Conservation (phyloP, 2,888 invertebrate species). For the Sinotaia quadrata region DNA sequence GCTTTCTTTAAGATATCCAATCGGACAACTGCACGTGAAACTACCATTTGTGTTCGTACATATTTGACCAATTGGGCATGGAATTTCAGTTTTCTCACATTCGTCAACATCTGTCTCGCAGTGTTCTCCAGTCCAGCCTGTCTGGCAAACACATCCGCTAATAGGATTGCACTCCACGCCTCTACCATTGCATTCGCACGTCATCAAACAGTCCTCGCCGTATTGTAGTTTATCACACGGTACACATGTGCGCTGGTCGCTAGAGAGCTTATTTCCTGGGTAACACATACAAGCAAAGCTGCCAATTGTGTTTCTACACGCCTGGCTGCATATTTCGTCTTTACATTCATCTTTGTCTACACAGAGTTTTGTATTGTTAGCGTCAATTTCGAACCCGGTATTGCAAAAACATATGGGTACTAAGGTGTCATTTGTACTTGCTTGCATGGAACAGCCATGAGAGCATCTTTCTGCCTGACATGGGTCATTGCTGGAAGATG, state of each 20-base stretch:
- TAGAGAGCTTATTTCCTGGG: conserved; percentile 5
- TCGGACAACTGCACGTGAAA: neutral
- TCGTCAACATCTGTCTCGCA: conserved; percentile 18
- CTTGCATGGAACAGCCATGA: neutral
- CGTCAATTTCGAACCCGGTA: neutral
- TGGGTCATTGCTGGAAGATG: no score
- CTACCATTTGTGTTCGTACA: neutral
- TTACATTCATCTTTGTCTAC: neutral
- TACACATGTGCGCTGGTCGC: conserved; percentile 13
- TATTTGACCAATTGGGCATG: neutral
- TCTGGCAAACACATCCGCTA: conserved; percentile 14
- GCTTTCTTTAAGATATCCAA: neutral
- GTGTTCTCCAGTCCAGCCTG: conserved; percentile 8
- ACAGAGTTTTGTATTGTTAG: neutral
- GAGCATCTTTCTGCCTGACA: no score
- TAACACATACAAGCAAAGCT: conserved; percentile 6
- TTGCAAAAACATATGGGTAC: neutral
- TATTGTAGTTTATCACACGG: conserved; percentile 2
- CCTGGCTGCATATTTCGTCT: conserved; percentile 10
- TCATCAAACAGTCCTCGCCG: conserved; percentile 1
- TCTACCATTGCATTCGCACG: conserved; percentile 7
- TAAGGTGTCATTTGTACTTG: neutral
- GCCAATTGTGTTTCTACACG: conserved; percentile 20
- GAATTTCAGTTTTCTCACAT: neutral
- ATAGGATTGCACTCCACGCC: neutral